A percentile compares a stretch with the other conserved stretches of the same genome.
Evolutionary conservation across 1,140 invertebrate genomes (phyloP).

Genomic region (Drosophila simulans): DNA sequence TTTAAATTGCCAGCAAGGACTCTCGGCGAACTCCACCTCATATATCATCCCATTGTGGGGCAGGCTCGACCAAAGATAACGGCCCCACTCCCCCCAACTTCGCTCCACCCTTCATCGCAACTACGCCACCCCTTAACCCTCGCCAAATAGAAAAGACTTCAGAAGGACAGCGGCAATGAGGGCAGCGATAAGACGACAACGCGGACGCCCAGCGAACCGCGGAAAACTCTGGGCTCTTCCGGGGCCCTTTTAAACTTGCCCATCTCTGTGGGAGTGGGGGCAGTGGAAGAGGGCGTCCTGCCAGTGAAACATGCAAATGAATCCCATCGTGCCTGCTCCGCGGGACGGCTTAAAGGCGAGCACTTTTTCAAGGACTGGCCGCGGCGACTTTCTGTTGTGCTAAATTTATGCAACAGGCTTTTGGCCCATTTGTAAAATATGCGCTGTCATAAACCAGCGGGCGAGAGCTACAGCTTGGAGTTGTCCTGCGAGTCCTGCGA

Average conservation of each 20-base stretch:
- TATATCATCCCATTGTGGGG: constrained; percentile 40
- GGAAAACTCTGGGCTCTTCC: constrained; percentile 8
- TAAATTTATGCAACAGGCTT: constrained; percentile 81
- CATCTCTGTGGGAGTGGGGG: too few species aligned
- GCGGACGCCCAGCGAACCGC: constrained; percentile 44
- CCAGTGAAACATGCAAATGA: constrained; percentile 65
- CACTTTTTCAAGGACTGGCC: constrained; percentile 45
- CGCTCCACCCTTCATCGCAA: neutral
- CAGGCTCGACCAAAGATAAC: constrained; percentile 31
- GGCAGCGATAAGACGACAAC: constrained; percentile 71
- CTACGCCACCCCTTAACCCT: neutral
- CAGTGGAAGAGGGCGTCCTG: constrained; percentile 1
- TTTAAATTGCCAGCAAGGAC: constrained; percentile 12
- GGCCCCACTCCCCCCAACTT: neutral
- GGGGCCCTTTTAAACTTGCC: neutral
- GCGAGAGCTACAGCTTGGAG: constrained; percentile 11
- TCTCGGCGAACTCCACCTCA: constrained; percentile 1
- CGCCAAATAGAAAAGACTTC: constrained; percentile 40
- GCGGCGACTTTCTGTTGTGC: constrained; percentile 37
- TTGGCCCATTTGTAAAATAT: constrained; percentile 82
- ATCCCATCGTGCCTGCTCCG: constrained; percentile 19
- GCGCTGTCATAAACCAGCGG: constrained; percentile 78
- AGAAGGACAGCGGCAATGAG: constrained; percentile 51
- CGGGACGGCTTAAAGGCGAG: constrained; percentile 54
- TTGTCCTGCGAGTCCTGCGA: constrained; percentile 5